Evolutionary conservation across 2,797 vertebrate species (phyloP).

Genomic region (Urosaurus nigricauda): DNA sequence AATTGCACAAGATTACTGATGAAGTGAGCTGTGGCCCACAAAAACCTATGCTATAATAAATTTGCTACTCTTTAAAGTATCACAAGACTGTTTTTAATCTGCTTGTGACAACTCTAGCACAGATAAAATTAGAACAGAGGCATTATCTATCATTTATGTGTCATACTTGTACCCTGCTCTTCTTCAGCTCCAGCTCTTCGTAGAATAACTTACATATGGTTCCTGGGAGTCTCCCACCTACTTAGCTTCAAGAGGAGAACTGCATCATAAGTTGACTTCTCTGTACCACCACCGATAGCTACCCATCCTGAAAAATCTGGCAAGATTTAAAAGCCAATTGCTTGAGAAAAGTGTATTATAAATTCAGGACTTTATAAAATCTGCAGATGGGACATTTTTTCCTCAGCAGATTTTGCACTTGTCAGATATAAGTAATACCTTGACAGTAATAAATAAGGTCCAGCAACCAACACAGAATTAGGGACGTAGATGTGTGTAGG

Average conservation of each 20-base stretch:
- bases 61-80: neutral
- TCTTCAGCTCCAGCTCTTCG: neutral
- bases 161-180: neutral
- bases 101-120: neutral
- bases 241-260: neutral
- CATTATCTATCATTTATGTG: neutral
- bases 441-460: neutral
- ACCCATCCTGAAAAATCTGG: neutral
- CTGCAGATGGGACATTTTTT: neutral
- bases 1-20: neutral
- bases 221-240: neutral
- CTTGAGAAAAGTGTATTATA: neutral
- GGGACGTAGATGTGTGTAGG: neutral
- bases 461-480: neutral
- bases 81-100: neutral
- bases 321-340: neutral
- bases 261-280: neutral
- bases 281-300: neutral
- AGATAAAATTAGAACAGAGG: neutral
- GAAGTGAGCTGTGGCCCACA: no score
- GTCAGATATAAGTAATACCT: neutral
- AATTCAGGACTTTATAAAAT: neutral
- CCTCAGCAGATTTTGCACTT: neutral
- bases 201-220: neutral
- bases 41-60: no score